phyloP scores from a whole-genome alignment of 1,140 invertebrate species.

The Drosophila busckii region DNA sequence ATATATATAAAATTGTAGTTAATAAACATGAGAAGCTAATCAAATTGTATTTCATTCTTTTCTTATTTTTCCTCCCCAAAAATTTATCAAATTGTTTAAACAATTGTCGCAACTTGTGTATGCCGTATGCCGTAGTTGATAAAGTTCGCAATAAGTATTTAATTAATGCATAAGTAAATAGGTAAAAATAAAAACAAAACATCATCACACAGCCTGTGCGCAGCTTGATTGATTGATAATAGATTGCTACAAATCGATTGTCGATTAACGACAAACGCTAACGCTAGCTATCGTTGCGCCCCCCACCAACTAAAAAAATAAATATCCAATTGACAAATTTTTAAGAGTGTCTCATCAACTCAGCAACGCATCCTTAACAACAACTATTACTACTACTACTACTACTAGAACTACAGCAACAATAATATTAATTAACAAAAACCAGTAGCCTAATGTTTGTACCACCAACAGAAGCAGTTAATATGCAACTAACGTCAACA shows the following conservation, averaged over 20 bases:
- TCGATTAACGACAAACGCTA: too few species aligned
- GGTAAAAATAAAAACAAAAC: conserved; percentile 42
- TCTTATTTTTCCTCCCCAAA: conserved; percentile 54
- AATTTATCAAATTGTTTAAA: conserved; percentile 26
- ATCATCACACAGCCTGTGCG: too few species aligned
- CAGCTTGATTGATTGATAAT: conserved; percentile 64
- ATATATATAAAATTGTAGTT: conserved; percentile 34
- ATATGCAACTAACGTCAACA: too few species aligned
- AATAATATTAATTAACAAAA: conserved; percentile 19
- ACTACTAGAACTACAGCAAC: conserved; percentile 29
- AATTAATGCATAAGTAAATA: conserved; percentile 57
- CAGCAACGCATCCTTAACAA: conserved; percentile 37
- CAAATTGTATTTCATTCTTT: conserved; percentile 70
- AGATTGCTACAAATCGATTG: conserved; percentile 35
- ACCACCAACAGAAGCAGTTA: conserved; percentile 19
- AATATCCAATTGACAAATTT: conserved; percentile 55
- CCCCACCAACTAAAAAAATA: conserved; percentile 23
- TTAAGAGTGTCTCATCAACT: conserved; percentile 53
- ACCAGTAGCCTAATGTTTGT: conserved; percentile 48
- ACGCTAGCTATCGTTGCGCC: conserved; percentile 29
- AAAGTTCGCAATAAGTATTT: conserved; percentile 58
- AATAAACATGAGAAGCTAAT: conserved; percentile 65
- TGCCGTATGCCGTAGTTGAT: conserved; percentile 63
- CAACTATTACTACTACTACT: conserved; percentile 14
- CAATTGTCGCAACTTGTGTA: conserved; percentile 40